Evolutionary conservation across 2,113 vertebrate species (phyloP), one percentile per base, ranked within the genome.

Genomic region (Dascyllus trimaculatus): DNA sequence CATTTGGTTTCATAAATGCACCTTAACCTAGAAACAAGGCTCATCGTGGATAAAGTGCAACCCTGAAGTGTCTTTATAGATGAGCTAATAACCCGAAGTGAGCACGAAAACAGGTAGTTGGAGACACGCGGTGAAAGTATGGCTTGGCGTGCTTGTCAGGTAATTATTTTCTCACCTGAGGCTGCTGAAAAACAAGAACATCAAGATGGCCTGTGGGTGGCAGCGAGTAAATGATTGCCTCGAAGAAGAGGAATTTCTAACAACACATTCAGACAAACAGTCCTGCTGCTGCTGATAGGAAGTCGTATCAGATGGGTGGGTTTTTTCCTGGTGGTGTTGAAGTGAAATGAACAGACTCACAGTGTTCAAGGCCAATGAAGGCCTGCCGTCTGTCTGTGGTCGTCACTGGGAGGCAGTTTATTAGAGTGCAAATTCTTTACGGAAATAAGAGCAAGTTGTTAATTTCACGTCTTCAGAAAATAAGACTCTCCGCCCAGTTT

Each of bases 161-260:
- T 74, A 71, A 82, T 82, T 15, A 82, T 87, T 78, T 32, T 64
- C 81, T 77, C 59, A 66, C 66, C 79, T 57, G 56, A 84, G 5
- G 22, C 9, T 1, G 3, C 65, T 40, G 24, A 35, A 63, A 81
- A 83, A 58, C 15, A 74, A 15, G 51, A 64, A 10, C 29, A 25
- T 19, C 38, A 24, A 74, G 46, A 59, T 4, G 14, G 21, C 61
- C 5, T 11, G 1, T 21, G 51, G n/a, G 6, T 26, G 18, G 11
- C 19, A 51, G 45, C 38, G 10, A 43, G 68, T 81, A 48, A 85
- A 85, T 81, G 22, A 81, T 82, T 84, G 60, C 59, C 56, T 48
- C 15, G 4, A 21, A 59, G 53, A 52, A 35, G 10, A 38, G 22
- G 10, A 60, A 24, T 26, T 38, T 8, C 8, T 9, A 25, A n/a